phyloP scores from a whole-genome alignment of 2,113 vertebrate genomes.

The Hemiprocne comata region DNA sequence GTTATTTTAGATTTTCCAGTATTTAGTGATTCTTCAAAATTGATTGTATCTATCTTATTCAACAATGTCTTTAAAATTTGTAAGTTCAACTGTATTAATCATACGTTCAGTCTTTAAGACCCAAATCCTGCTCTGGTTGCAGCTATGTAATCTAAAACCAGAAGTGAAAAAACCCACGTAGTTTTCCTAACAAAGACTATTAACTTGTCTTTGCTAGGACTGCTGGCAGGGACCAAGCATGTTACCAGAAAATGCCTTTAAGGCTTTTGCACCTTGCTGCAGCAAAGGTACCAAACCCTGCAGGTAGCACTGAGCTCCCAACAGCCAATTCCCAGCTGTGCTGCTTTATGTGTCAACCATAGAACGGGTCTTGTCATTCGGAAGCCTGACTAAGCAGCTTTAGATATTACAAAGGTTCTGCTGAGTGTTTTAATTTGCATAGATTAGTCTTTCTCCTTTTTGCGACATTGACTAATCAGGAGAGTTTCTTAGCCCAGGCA shows the following conservation, averaged over 20 bases:
- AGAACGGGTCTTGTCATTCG: slow-evolving; percentile 51
- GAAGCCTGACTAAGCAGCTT: slow-evolving; percentile 62
- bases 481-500: slow-evolving; percentile 13
- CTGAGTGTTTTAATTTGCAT: slow-evolving; percentile 64
- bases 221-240: background rate
- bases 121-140: background rate
- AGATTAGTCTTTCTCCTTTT: slow-evolving; percentile 31
- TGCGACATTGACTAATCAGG: slow-evolving; percentile 45
- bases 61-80: background rate
- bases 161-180: background rate
- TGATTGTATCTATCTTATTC: background rate
- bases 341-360: background rate
- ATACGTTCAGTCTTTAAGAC: background rate
- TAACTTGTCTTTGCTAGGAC: background rate
- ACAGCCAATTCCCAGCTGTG: background rate
- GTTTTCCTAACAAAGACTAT: background rate
- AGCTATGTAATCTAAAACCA: background rate
- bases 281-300: background rate
- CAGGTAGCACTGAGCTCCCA: slow-evolving; percentile 30
- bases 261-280: background rate
- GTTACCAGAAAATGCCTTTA: background rate
- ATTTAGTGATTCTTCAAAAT: background rate
- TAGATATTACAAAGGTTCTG: slow-evolving; percentile 47
- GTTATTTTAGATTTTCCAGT: background rate
- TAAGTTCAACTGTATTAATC: background rate